Percentiles rank a stretch among this genome's conserved stretches.
These are phyloP conservation scores for Auanema freiburgensis DNA, from an alignment of 2,888 invertebrate genomes.

Conservation along the genomic window DNA sequence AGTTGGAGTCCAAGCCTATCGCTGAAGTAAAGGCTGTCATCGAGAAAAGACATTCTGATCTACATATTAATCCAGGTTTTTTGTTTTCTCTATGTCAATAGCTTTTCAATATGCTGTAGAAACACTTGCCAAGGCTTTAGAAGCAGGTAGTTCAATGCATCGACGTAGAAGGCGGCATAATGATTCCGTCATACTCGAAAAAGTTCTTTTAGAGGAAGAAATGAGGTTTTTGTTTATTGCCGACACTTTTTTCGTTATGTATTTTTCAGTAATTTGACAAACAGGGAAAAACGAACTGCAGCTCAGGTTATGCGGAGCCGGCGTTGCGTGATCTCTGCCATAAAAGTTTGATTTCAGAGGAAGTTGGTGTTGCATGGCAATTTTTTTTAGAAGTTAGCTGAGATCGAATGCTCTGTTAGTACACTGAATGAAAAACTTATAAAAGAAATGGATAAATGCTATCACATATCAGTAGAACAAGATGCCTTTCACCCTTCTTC, in stretches of 20 bases:
- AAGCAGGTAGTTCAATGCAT: conserved; percentile 16
- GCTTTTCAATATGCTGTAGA: background rate
- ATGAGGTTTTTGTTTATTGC: conserved; percentile 7
- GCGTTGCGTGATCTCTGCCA: conserved; percentile 46
- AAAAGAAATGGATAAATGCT: conserved; percentile 46
- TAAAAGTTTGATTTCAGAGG: conserved; percentile 18
- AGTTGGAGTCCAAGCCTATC: conserved; percentile 39
- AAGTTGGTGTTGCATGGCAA: background rate
- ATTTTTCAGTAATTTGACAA: conserved; percentile 24
- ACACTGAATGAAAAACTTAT: conserved; percentile 35
- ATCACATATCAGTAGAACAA: conserved; percentile 47
- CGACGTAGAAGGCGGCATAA: conserved; percentile 31
- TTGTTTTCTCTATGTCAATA: background rate
- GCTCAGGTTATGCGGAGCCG: conserved; percentile 52
- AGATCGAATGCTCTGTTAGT: conserved; percentile 29
- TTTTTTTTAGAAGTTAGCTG: conserved; percentile 29
- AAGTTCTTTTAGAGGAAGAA: conserved; percentile 5
- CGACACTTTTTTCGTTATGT: conserved; percentile 4
- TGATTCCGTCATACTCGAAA: conserved; percentile 26
- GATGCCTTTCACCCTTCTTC: conserved; percentile 8
- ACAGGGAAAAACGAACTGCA: conserved; percentile 43
- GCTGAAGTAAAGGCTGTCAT: conserved; percentile 13
- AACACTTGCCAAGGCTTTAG: background rate
- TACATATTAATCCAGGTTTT: background rate
- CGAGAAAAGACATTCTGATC: conserved; percentile 1